Conservation (phyloP, 35 echinoderm and acorn worm genomes). For the Anneissia japonica region DNA sequence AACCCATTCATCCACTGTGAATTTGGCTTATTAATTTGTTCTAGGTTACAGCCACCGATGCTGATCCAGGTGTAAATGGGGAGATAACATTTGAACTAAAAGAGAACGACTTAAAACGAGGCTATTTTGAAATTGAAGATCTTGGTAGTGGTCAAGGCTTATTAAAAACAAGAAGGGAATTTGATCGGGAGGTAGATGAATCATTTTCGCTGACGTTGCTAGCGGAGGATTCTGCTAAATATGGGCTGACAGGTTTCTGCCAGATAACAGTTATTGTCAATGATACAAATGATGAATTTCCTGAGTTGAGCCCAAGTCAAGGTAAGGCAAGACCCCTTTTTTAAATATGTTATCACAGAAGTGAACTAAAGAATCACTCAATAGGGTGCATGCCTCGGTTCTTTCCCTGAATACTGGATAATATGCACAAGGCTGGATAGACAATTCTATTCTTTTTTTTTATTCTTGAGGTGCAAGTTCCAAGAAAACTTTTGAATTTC, state of each 20-base stretch:
- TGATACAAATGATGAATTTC: constrained; percentile 69
- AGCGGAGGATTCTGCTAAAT: constrained; percentile 48
- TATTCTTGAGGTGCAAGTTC: no score
- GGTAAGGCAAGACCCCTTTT: no score
- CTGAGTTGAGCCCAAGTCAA: not conserved
- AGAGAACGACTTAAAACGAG: constrained; percentile 5
- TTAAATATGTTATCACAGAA: no score
- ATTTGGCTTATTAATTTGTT: no score
- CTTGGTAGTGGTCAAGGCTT: constrained; percentile 12
- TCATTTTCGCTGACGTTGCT: constrained; percentile 27
- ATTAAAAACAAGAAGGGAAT: constrained; percentile 19
- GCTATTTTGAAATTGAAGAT: constrained; percentile 57
- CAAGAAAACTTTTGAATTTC: no score
- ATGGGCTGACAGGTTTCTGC: constrained; percentile 55
- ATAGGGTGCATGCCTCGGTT: no score
- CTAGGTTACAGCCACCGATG: constrained; percentile 80
- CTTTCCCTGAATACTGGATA: no score
- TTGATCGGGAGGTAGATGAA: constrained; percentile 48
- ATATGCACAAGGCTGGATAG: no score
- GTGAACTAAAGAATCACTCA: no score
- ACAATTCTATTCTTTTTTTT: no score
- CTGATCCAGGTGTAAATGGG: constrained; percentile 67
- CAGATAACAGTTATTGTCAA: constrained; percentile 49
- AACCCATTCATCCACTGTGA: not conserved
- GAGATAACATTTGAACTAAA: constrained; percentile 40